phyloP scores from a whole-genome alignment of 2,113 vertebrate species.

The Coptodon rendalli region DNA sequence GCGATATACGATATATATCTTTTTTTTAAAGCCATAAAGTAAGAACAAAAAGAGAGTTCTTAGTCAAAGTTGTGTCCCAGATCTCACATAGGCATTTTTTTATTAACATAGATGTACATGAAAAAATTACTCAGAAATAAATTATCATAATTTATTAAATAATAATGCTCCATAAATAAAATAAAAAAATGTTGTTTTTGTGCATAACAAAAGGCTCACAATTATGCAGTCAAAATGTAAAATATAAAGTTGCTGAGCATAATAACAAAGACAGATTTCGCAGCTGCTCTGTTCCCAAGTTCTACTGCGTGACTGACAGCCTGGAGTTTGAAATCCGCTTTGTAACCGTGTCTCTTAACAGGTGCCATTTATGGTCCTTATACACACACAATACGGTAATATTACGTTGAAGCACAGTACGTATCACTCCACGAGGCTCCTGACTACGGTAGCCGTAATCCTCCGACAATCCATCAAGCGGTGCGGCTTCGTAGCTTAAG shows the following conservation, averaged over 20 bases:
- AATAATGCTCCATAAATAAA: background rate
- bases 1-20: fast-evolving
- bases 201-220: background rate
- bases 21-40: background rate
- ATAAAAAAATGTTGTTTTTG: background rate
- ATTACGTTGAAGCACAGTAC: background rate
- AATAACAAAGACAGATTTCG: background rate
- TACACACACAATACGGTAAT: background rate
- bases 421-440: background rate
- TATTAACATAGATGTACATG: background rate
- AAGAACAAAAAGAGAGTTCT: background rate
- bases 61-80: background rate
- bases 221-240: background rate
- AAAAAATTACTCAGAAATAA: background rate
- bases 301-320: background rate
- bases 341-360: background rate
- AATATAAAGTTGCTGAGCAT: background rate
- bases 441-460: background rate
- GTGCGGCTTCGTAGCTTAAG: background rate
- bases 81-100: background rate
- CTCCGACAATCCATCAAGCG: background rate
- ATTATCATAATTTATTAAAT: background rate
- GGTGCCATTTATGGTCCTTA: background rate
- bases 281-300: background rate
- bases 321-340: background rate